Conservation (phyloP, 2,888 invertebrate genomes). For the Gortyna flavago region DNA sequence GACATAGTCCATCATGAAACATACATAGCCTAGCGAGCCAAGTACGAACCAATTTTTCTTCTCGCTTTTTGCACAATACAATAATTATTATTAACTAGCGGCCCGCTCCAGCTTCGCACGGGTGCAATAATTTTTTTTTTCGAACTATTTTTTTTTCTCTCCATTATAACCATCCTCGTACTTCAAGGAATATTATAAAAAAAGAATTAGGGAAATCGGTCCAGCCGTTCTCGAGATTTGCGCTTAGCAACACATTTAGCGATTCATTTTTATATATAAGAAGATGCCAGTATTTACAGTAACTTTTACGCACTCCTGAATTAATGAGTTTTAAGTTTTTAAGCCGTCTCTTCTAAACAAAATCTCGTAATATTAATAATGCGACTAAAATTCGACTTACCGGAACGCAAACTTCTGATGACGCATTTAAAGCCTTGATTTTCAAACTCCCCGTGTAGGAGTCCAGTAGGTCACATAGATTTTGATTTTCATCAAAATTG, state of each 20-base stretch:
- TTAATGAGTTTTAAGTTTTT: no score
- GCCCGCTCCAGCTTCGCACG: no score
- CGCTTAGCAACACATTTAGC: no score
- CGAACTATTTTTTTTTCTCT: no score
- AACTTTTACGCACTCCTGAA: background rate
- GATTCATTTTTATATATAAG: no score
- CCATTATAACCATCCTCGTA: no score
- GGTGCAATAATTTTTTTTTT: no score
- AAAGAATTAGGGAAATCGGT: no score
- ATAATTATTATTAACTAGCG: no score
- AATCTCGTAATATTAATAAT: background rate
- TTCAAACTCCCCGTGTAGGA: slow-evolving; percentile 70
- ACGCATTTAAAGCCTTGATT: slow-evolving; percentile 38
- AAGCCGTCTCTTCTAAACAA: background rate
- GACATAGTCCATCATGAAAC: background rate
- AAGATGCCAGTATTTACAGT: background rate
- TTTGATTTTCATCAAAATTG: slow-evolving; percentile 61
- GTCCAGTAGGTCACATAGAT: slow-evolving; percentile 74
- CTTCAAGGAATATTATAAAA: no score
- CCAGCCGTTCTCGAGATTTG: no score
- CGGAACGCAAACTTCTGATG: slow-evolving; percentile 70
- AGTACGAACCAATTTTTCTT: background rate
- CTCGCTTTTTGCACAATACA: background rate
- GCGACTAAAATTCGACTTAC: slow-evolving; percentile 64
- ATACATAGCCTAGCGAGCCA: background rate